phyloP scores from a whole-genome alignment of 2,888 invertebrate genomes.

The Cotesia congregata region DNA sequence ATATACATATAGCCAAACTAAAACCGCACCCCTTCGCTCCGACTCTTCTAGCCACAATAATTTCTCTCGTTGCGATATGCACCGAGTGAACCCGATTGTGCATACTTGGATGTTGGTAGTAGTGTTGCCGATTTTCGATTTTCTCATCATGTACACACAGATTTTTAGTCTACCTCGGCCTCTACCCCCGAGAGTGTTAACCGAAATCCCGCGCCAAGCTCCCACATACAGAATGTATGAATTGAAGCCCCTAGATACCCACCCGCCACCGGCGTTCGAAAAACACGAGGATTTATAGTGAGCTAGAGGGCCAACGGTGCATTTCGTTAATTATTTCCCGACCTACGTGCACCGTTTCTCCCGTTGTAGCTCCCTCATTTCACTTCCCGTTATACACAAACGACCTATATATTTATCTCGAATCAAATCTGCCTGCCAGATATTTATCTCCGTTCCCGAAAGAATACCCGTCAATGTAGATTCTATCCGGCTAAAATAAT shows the following conservation, averaged over 20 bases:
- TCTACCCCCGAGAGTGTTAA: slow-evolving; percentile 12
- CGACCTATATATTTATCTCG: background rate
- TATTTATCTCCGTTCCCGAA: too few relatives aligned
- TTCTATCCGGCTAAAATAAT: too few relatives aligned
- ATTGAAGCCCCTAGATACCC: slow-evolving; percentile 56
- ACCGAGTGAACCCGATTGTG: slow-evolving; percentile 20
- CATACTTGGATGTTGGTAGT: slow-evolving; percentile 1
- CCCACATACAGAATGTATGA: slow-evolving; percentile 49
- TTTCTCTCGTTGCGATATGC: slow-evolving; percentile 34
- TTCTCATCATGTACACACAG: background rate
- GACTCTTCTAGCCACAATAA: slow-evolving; percentile 42
- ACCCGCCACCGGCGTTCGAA: slow-evolving; percentile 54
- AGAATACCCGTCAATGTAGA: too few relatives aligned
- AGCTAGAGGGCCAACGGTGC: slow-evolving; percentile 53
- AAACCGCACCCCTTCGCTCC: background rate
- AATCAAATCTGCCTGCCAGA: too few relatives aligned
- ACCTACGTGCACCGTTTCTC: slow-evolving; percentile 42
- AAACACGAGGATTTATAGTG: slow-evolving; percentile 58
- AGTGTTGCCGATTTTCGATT: slow-evolving; percentile 12
- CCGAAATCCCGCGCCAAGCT: slow-evolving; percentile 8
- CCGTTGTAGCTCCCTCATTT: background rate
- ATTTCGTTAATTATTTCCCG: slow-evolving; percentile 60
- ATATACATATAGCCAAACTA: background rate
- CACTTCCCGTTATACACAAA: background rate
- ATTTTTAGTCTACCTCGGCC: slow-evolving; percentile 22